Base-by-base conservation (phyloP, 2,888 invertebrate genomes). In the Andrena haemorrhoa region DNA sequence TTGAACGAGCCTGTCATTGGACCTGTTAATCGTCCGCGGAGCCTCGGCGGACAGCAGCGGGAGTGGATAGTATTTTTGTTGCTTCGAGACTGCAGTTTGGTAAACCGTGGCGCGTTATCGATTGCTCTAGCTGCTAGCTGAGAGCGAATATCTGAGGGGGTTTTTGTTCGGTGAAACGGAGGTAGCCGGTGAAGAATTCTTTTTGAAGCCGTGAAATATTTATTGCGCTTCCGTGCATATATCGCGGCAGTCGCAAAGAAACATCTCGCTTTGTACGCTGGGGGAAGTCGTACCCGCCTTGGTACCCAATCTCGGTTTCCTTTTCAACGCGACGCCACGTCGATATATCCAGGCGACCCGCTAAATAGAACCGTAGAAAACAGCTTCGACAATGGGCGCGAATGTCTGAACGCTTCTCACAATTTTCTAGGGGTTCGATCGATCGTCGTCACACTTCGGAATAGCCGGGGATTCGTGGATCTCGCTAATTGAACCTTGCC, bases 341-440 rank as follows among this genome's bases (percentile, higher is more conserved):
- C 65, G 74, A 58, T 66, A 74, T 66, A 66, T 10, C 16, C 65
- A 51, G 26, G 26, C 26, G 66, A 29, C 20, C 23, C 66, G 16
- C 31, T 31, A 41, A 60, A 20, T n/a, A 49, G 49, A 35, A 26
- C 23, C 33, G 41, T 51, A 29, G 29, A 35, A 41, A 20, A 20
- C 16, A 16, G 29, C 20, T 16, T 35, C 60, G 23, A 66, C 65
- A 66, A 73, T 51, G 29, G 51, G 29, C n/a, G 12, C 33, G 26
- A 41, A 10, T 12, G 29, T 35, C 8, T 41, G 20, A 51, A 73
- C 6, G 31, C 35, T 66, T 66, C 51, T 41, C 76, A 20, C 71
- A 71, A 79, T 71, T 51, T 69, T 65, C 60, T 26, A n/a, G 20
- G 16, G 35, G 26, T n/a, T 56, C 65, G 58, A 68, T 78, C 61